Conservation (phyloP, 2,113 vertebrate genomes). For the Miniopterus natalensis region DNA sequence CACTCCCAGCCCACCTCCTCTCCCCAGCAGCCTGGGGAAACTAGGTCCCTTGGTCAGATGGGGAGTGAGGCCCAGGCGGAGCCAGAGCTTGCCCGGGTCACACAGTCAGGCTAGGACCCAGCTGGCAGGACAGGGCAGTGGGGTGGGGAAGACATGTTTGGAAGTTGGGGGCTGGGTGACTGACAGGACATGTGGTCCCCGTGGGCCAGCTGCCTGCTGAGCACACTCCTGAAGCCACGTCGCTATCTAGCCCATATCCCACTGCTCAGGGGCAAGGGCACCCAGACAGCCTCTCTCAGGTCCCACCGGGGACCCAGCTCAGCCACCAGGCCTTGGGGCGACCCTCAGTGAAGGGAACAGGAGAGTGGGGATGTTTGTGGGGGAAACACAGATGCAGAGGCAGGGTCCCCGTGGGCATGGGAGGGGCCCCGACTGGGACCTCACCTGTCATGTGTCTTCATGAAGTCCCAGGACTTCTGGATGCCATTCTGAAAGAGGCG, state of each 20-base stretch:
- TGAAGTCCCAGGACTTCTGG: slow-evolving; percentile 80
- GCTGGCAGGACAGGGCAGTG: accelerated
- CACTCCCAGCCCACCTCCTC: neutral
- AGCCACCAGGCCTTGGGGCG: neutral
- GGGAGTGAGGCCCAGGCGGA: neutral
- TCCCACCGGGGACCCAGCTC: neutral
- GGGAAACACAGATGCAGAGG: accelerated
- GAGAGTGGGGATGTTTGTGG: neutral
- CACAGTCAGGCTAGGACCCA: neutral
- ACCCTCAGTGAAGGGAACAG: neutral
- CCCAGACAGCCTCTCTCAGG: neutral
- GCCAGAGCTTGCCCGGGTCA: neutral
- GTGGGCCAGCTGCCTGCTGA: neutral
- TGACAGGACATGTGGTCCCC: neutral
- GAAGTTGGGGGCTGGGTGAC: neutral
- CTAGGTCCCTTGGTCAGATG: neutral
- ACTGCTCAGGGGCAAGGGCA: neutral
- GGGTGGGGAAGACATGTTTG: neutral
- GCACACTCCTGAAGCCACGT: neutral
- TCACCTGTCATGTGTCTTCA: slow-evolving; percentile 81
- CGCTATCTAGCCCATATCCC: accelerated
- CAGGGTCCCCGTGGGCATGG: neutral
- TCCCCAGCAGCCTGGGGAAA: no score
- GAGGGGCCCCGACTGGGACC: neutral
- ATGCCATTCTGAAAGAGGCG: slow-evolving; percentile 71